A percentile compares a stretch with the other conserved stretches of the same genome.
phyloP scores from a whole-genome alignment of 2,888 invertebrate species.

The Drosophila anceps region DNA sequence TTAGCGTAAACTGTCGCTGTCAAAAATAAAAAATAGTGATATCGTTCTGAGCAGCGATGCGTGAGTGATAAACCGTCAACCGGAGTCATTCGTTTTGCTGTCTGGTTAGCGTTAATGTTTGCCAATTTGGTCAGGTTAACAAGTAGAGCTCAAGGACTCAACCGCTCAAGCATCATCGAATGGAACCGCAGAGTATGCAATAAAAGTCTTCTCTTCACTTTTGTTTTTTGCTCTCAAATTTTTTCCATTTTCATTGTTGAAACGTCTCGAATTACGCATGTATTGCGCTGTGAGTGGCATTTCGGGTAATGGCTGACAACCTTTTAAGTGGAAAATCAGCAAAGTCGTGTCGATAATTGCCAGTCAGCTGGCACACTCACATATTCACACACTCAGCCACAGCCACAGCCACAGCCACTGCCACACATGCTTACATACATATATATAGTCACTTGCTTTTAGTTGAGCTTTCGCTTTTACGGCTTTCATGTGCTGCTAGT shows the following conservation, averaged over 20 bases:
- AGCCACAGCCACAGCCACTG: not conserved
- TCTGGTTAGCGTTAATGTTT: conserved; percentile 49
- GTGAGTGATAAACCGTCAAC: conserved; percentile 35
- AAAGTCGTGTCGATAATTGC: conserved; percentile 59
- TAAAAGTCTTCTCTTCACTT: conserved; percentile 19
- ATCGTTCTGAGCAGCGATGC: conserved; percentile 41
- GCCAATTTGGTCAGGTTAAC: conserved; percentile 55
- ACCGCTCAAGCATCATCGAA: conserved; percentile 10
- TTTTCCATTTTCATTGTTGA: conserved; percentile 45
- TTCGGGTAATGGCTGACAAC: conserved; percentile 66
- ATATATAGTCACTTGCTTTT: not conserved
- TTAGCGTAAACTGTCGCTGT: conserved; percentile 38
- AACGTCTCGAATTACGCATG: conserved; percentile 52
- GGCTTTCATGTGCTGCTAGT: conserved; percentile 19
- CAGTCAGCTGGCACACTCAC: conserved; percentile 40
- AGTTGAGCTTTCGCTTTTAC: conserved; percentile 28
- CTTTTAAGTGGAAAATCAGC: conserved; percentile 57
- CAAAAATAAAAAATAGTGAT: conserved; percentile 25
- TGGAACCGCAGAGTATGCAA: conserved; percentile 53
- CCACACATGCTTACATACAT: not conserved
- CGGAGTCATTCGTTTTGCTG: conserved; percentile 37
- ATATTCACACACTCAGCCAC: not conserved
- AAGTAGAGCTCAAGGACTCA: conserved; percentile 26
- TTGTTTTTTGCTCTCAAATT: not conserved
- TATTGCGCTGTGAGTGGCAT: conserved; percentile 45